phyloP scores from a whole-genome alignment of 2,113 vertebrate genomes.

The Typhlomys cinereus region DNA sequence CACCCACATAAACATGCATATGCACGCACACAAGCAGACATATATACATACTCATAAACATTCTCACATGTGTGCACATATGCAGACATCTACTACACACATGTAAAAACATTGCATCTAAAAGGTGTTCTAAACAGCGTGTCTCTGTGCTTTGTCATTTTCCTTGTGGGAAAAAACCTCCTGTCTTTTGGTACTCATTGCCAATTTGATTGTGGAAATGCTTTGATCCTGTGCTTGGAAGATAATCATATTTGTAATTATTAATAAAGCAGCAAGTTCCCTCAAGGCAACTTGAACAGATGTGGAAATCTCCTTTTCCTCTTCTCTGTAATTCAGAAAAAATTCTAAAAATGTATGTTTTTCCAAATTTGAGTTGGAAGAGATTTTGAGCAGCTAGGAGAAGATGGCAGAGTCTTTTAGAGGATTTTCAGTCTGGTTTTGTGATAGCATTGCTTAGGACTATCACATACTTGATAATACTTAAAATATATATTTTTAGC shows the following conservation, averaged over 20 bases:
- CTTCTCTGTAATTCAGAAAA: background rate
- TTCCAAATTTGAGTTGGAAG: conserved; percentile 7
- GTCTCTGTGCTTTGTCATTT: conserved; percentile 26
- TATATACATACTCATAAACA: background rate
- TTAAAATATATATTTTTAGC: conserved; percentile 57
- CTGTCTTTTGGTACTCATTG: background rate
- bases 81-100: too few relatives aligned
- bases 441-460: background rate
- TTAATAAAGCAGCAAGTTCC: conserved; percentile 1
- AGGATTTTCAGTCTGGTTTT: background rate
- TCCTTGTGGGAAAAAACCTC: background rate
- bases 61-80: background rate
- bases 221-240: background rate
- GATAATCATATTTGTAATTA: conserved; percentile 37
- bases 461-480: background rate
- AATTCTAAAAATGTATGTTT: background rate
- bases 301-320: too few relatives aligned
- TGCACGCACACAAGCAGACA: background rate
- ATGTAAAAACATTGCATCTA: background rate
- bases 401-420: background rate
- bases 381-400: background rate
- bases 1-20: too few relatives aligned
- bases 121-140: background rate
- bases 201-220: background rate
- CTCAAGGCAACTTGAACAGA: background rate